Base-by-base conservation (phyloP, 2,888 invertebrate genomes). In the Tolmerus cingulatus region DNA sequence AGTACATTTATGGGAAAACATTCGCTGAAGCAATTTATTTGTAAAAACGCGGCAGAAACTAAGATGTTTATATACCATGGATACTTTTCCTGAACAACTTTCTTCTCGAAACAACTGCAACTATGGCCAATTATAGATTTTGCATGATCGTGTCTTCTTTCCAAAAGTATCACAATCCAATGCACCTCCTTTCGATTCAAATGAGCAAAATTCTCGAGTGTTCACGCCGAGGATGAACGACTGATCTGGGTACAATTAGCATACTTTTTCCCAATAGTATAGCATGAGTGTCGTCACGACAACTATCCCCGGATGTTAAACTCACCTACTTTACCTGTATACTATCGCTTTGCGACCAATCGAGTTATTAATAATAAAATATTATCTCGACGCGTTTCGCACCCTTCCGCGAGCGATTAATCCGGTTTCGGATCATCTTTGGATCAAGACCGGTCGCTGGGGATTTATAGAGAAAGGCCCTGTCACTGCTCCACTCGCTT, bases 381-480 rank as follows among this genome's bases (percentile, higher is more conserved):
- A 66, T 66, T 8, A n/a, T n/a, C n/a, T 8, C 5, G 12, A 4
- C 66, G 66, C 66, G 23, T 23, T 66, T 66, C 66, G 23, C 66
- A 66, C 66, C 79, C 79, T 79, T 79, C 79, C 79, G 79, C 55
- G 7, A 51, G 23, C 27, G 34, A 82, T 82, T 66, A 82, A 57
- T 82, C 82, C 82, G 82, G 82, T 82, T 82, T 82, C 37, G 8
- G 55, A 66, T 55, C 82, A 82, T 82, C 82, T 57, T 19, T n/a
- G 37, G n/a, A 51, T 51, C 51, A 34, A 82, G 66, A 82, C 82
- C 57, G 82, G 82, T 82, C 57, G n/a, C 19, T 66, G 16, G 66
- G 14, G 57, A 82, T 57, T 82, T 82, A 82, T 82, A 57, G 82
- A 82, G 82, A 82, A 82, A 82, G 82, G 82, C 82, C 82, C 82